These are phyloP conservation scores for Ceyx erithaca DNA, from an alignment of 2,797 vertebrate species.

Conservation along the genomic window DNA sequence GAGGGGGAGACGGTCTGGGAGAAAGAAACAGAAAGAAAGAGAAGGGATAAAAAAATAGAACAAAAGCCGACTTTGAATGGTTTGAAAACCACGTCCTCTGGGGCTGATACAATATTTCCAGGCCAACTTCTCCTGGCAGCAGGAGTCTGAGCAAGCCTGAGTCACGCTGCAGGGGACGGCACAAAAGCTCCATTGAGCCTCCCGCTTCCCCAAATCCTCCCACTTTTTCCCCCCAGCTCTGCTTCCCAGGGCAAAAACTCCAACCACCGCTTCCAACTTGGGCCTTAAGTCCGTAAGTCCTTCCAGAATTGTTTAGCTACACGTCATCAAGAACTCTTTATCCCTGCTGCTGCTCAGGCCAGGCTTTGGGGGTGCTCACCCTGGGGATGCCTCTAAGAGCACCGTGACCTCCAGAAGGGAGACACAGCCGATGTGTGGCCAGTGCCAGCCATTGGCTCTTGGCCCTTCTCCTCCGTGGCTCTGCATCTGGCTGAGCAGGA, in stretches of 20 bases:
- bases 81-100: constrained; percentile 51
- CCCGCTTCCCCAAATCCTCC: constrained; percentile 4
- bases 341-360: background rate
- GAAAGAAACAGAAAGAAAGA: constrained; percentile 27
- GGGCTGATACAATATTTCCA: constrained; percentile 70
- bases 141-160: background rate
- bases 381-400: background rate
- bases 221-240: background rate
- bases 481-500: constrained; percentile 35
- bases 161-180: constrained; percentile 28
- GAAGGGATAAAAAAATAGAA: constrained; percentile 16
- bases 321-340: background rate
- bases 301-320: background rate
- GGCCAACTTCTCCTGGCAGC: constrained; percentile 51
- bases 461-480: background rate
- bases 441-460: background rate
- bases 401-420: background rate
- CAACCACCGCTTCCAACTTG: background rate
- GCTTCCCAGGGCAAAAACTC: background rate
- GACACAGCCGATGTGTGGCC: accelerated
- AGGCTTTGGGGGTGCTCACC: background rate
- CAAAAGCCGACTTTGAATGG: constrained; percentile 19
- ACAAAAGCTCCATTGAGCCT: constrained; percentile 74
- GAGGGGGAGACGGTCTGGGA: background rate
- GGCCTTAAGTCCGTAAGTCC: background rate